Base-by-base conservation (phyloP, 2,888 invertebrate species). In the Acleris holmiana region DNA sequence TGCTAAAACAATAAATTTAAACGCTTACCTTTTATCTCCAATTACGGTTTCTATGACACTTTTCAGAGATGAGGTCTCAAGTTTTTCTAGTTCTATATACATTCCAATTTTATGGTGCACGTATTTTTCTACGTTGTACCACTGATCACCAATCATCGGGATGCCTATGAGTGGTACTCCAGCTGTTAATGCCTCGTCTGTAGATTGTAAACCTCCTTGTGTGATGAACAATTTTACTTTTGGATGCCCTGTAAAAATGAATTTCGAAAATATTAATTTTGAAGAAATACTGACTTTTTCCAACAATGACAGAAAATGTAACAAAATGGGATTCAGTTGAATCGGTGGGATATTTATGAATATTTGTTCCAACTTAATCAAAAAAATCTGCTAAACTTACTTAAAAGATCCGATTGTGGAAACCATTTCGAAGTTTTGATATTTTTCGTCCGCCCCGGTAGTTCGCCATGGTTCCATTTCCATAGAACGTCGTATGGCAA, bases 71-170 rank as follows among this genome's bases (percentile, higher is more conserved):
- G 77, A 62, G 10, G 68, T 54, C 48, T 69, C 66, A 7, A 78
- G 66, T 55, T 70, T 69, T 2, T 68, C 29, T 4, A 55, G 61
- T 44, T 68, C 57, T 4, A 73, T 18, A 60, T 75, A 72, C 35
- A 58, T 61, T 47, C 73, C 71, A 69, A 19, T 55, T 40, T 21
- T 68, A 53, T 70, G 71, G 69, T 6, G 61, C 21, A 40, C 54
- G 23, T 61, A 75, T 70, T 74, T 79, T 69, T 79, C 82, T 0
- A 79, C 81, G 65, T 89, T 89, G 13, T 73, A 79, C 71, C 78
- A 84, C 67, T 91, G 89, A 67, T 93, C 93, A 0, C 76, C 81
- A 17, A 84, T 68, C 71, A 89, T 84, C 2, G 89, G 89, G n/a
- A 91, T 73, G 3, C 80, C 88, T 41, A 90, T 71, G 3, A 91